These are phyloP conservation scores for Anthopleura xanthogrammica DNA, from an alignment of 92 coral and sea anemone species.

Conservation along the genomic window DNA sequence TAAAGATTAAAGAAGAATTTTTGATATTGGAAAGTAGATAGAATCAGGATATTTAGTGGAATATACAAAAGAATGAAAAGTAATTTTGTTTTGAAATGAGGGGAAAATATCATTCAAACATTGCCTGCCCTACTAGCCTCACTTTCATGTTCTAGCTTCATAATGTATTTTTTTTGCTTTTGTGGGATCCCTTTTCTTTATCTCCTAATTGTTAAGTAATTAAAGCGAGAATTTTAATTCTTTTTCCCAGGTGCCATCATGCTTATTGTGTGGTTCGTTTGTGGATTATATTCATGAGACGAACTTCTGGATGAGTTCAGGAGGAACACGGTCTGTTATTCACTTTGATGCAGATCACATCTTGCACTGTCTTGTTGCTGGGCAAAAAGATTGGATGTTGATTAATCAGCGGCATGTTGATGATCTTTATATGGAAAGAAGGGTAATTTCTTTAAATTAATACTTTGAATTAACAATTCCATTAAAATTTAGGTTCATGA, in stretches of 20 bases:
- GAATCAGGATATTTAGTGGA: too few species aligned
- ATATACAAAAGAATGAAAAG: too few species aligned
- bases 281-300: slow-evolving; percentile 89
- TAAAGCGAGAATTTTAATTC: not conserved
- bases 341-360: slow-evolving; percentile 98
- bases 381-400: slow-evolving; percentile 93
- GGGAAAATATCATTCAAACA: not conserved
- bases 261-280: slow-evolving; percentile 91
- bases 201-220: not conserved
- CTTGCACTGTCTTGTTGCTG: slow-evolving; percentile 85
- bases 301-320: slow-evolving; percentile 99
- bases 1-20: too few species aligned
- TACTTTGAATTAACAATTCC: too few species aligned
- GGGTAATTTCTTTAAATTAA: slow-evolving; percentile 35
- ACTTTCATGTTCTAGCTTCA: not conserved
- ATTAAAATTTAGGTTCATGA: too few species aligned
- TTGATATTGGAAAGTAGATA: too few species aligned
- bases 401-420: slow-evolving; percentile 60
- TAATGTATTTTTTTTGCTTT: too few species aligned
- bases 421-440: slow-evolving; percentile 70
- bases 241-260: slow-evolving; percentile 67
- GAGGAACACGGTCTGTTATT: slow-evolving; percentile 91
- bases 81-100: too few species aligned
- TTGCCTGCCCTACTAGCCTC: not conserved
- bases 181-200: not conserved